Conservation (phyloP, 53 echinoderm and acorn worm genomes). For the Hippasteria phrygiana region DNA sequence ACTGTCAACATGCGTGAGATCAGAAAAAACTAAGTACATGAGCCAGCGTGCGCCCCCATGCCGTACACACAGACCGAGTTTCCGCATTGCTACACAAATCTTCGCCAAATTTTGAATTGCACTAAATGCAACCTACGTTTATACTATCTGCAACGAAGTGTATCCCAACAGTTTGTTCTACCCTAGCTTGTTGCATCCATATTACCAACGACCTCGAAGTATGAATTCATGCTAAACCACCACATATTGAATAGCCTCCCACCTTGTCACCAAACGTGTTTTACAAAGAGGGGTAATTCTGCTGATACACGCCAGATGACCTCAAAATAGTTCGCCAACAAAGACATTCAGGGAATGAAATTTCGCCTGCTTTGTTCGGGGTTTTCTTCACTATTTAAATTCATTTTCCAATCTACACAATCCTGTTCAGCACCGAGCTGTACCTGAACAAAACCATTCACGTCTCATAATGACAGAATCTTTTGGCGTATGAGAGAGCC, state of each 20-base stretch:
- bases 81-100: no score
- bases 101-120: no score
- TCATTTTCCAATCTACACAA: not conserved
- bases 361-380: not conserved
- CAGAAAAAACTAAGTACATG: no score
- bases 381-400: not conserved
- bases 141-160: no score
- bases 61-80: no score
- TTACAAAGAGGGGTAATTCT: not conserved
- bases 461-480: not conserved
- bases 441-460: not conserved
- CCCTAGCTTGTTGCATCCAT: no score
- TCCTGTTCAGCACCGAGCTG: not conserved
- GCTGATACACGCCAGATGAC: slow-evolving; percentile 26
- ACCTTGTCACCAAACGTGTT: not conserved
- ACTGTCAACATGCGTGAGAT: no score
- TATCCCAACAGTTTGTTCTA: no score
- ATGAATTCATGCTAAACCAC: not conserved
- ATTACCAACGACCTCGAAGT: not conserved
- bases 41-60: no score
- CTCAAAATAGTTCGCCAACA: slow-evolving; percentile 55
- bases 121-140: no score
- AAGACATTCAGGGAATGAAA: slow-evolving; percentile 7
- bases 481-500: not conserved
- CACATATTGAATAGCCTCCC: not conserved